Conservation (phyloP, 2,888 invertebrate species). For the Macroteleia sp. region DNA sequence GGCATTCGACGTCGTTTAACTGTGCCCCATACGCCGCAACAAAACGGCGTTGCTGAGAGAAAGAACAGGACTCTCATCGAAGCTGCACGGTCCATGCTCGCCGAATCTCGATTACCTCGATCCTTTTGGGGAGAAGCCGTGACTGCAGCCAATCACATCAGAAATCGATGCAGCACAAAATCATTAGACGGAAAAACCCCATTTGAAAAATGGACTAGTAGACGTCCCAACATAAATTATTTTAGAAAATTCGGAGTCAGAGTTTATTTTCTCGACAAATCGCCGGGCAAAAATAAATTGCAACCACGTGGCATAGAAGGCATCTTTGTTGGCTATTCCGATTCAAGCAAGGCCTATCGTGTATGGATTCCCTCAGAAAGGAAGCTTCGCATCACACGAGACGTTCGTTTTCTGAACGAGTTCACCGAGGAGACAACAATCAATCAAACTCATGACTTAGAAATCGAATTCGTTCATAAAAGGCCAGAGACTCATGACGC, state of each 20-base stretch:
- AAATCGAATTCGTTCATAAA: too few species aligned
- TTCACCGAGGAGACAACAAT: not conserved
- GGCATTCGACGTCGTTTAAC: not conserved
- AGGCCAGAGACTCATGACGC: too few species aligned
- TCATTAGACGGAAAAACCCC: not conserved
- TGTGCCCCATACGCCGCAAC: constrained; percentile 1
- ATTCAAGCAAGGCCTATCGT: not conserved
- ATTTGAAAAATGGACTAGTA: constrained; percentile 6
- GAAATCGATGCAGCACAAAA: constrained; percentile 8
- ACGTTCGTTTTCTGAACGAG: not conserved
- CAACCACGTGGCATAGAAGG: constrained; percentile 15
- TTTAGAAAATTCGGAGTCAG: constrained; percentile 8
- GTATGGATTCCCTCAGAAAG: not conserved
- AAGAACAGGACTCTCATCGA: constrained; percentile 24
- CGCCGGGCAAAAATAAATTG: constrained; percentile 6
- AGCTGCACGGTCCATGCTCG: not conserved
- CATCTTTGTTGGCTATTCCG: constrained; percentile 11
- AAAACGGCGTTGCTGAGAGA: constrained; percentile 25
- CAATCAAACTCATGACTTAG: not conserved
- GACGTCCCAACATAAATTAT: not conserved
- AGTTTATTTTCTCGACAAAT: constrained; percentile 15
- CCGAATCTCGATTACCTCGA: not conserved
- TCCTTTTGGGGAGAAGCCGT: constrained; percentile 13
- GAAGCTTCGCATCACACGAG: not conserved
- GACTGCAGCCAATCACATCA: constrained; percentile 1